Base-by-base conservation (phyloP, 2,888 invertebrate species). In the Steromphala cineraria region DNA sequence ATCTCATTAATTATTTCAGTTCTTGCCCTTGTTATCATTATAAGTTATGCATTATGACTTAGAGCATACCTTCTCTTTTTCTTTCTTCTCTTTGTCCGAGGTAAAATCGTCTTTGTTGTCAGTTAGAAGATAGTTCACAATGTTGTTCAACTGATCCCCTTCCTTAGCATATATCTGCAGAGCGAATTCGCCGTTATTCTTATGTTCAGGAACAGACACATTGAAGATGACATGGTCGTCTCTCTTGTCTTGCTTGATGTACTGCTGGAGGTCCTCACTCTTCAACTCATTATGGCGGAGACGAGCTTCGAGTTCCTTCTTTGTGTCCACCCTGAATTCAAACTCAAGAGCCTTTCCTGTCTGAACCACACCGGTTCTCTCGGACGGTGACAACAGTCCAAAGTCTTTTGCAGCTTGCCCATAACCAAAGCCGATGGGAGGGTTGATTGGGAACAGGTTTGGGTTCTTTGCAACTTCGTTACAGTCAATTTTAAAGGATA, bases 401-500 rank as follows among this genome's bases (percentile, higher is more conserved):
- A 82, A 82, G 8, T 81, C 53, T 87, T 85, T 10, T 81, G 83
- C 62, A 84, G 83, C 2, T 31, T 62, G 7, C 81, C 86, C 0
- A 89, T 89, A 4, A 88, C 91, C 89, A 86, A 89, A 2, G 86
- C 90, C 31, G 88, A 87, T n/a, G 31, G 62, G 55, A n/a, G 90
- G 90, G 8, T 84, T 84, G 53, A 84, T 83, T 13, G 91, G 91
- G 17, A 88, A 81, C 2, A 86, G 84, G 10, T 86, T 75, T 62
- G 81, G 81, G 8, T 83, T 67, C 28, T 79, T 74, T 5, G 82
- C 74, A 2, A 86, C 82, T 1, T 78, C 76, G 8, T 83, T 75
- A 81, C 90, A 90, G 8, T 85, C 85, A 15, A 91, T 84, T 36
- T 88, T 84, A 75, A 90, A 91, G 10, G 31, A 31, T 31, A 40